phyloP scores from a whole-genome alignment of 2,888 invertebrate species.

The Lepetodrilus schrolli region DNA sequence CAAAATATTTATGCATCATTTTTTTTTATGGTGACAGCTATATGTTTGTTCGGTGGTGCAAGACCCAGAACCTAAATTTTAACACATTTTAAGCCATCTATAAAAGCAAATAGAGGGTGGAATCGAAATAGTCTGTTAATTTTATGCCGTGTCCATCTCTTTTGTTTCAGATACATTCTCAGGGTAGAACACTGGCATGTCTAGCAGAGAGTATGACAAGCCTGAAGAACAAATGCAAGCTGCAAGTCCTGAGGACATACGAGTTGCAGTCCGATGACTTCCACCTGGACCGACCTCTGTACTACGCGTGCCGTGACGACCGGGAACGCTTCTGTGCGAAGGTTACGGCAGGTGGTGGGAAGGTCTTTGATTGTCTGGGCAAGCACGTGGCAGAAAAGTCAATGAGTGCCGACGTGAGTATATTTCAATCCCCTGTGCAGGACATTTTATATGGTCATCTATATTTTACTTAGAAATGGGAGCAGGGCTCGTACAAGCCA shows the following conservation, averaged over 20 bases:
- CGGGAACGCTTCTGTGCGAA: constrained; percentile 83
- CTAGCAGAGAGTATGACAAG: constrained; percentile 80
- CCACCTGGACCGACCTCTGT: constrained; percentile 90
- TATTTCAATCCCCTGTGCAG: too few relatives aligned
- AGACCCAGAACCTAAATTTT: too few relatives aligned
- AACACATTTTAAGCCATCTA: too few relatives aligned
- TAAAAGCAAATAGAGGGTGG: too few relatives aligned
- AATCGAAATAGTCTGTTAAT: too few relatives aligned
- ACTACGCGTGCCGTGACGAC: constrained; percentile 91
- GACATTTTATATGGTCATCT: too few relatives aligned
- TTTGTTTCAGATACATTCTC: constrained; percentile 78
- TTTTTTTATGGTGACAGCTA: too few relatives aligned
- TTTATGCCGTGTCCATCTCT: background rate
- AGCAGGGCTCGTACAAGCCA: too few relatives aligned
- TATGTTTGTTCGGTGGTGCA: too few relatives aligned
- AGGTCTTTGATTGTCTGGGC: constrained; percentile 91
- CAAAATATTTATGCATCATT: too few relatives aligned
- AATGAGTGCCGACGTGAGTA: constrained; percentile 77
- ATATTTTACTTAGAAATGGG: too few relatives aligned
- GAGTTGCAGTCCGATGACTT: constrained; percentile 92
- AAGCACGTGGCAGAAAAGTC: constrained; percentile 85
- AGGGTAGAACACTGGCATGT: constrained; percentile 89
- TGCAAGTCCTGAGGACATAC: constrained; percentile 87
- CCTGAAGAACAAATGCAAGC: constrained; percentile 82
- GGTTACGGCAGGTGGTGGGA: constrained; percentile 85